Conservation (phyloP, 2,888 invertebrate genomes). For the Agrilus mali region DNA sequence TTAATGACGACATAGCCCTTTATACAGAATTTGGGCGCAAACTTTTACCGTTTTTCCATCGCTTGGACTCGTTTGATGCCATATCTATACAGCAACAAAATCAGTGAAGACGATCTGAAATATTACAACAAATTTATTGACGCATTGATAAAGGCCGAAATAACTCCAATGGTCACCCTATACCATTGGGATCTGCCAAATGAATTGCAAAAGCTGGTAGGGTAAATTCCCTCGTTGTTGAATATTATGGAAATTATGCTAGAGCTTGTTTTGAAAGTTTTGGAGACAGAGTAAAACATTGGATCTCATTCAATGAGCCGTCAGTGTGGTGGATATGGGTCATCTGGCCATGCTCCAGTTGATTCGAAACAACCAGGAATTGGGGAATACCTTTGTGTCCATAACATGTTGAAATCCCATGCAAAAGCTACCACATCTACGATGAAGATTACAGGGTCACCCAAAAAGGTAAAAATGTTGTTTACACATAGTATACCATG, state of each 20-base stretch:
- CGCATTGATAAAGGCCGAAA: slow-evolving; percentile 46
- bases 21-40: slow-evolving; percentile 41
- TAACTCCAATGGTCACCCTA: too few relatives aligned
- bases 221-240: slow-evolving; percentile 43
- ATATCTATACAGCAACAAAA: slow-evolving; percentile 44
- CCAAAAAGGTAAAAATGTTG: slow-evolving; percentile 41
- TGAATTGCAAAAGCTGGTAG: slow-evolving; percentile 40
- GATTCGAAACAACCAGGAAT: slow-evolving; percentile 32
- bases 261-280: too few relatives aligned
- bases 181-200: slow-evolving; percentile 26
- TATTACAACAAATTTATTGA: slow-evolving; percentile 65
- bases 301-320: slow-evolving; percentile 42
- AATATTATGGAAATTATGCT: slow-evolving; percentile 41
- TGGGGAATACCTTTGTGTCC: slow-evolving; percentile 48
- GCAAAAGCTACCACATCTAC: slow-evolving; percentile 47
- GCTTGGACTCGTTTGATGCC: slow-evolving; percentile 57
- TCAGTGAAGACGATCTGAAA: slow-evolving; percentile 54
- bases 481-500: too few relatives aligned
- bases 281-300: slow-evolving; percentile 28
- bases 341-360: slow-evolving; percentile 22
- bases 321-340: slow-evolving; percentile 22
- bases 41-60: slow-evolving; percentile 45
- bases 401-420: slow-evolving; percentile 52
- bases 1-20: too few relatives aligned
- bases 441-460: slow-evolving; percentile 39